Conservation (phyloP, 2,113 vertebrate species). For the Neodon shergylaensis region DNA sequence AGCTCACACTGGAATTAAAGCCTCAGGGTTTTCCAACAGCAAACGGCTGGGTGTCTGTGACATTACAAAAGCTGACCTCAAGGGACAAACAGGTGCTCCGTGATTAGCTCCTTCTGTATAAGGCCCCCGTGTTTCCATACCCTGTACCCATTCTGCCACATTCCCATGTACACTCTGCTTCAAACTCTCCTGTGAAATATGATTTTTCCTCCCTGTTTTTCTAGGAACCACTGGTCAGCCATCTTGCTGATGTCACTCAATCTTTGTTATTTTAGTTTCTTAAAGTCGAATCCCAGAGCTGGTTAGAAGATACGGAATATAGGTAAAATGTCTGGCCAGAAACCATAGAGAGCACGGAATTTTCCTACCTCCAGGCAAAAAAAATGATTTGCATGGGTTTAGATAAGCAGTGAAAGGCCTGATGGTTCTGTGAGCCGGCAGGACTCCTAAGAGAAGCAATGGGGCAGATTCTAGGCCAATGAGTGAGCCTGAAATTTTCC, state of each 20-base stretch:
- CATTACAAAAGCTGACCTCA: neutral
- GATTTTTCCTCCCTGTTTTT: fast-evolving
- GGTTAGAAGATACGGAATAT: neutral
- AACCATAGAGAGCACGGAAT: neutral
- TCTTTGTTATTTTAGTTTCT: conserved; percentile 29
- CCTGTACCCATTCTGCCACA: neutral
- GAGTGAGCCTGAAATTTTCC: neutral
- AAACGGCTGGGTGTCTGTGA: neutral
- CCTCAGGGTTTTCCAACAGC: neutral
- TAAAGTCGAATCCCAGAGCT: neutral
- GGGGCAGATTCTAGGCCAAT: no score
- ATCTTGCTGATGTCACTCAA: neutral
- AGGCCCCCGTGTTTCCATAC: neutral
- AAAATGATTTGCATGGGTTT: neutral
- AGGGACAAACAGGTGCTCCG: neutral
- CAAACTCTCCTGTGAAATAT: neutral
- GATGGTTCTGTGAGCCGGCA: neutral
- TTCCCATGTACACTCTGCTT: no score
- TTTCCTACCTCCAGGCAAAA: neutral
- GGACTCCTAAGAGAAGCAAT: neutral
- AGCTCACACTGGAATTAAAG: no score
- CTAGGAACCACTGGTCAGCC: neutral
- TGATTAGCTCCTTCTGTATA: neutral
- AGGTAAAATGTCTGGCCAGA: neutral
- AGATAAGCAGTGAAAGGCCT: neutral